Evolutionary conservation across 1,140 invertebrate species (phyloP), one percentile per base, ranked within the genome.

Genomic region (Lamellibrachia luymesi): DNA sequence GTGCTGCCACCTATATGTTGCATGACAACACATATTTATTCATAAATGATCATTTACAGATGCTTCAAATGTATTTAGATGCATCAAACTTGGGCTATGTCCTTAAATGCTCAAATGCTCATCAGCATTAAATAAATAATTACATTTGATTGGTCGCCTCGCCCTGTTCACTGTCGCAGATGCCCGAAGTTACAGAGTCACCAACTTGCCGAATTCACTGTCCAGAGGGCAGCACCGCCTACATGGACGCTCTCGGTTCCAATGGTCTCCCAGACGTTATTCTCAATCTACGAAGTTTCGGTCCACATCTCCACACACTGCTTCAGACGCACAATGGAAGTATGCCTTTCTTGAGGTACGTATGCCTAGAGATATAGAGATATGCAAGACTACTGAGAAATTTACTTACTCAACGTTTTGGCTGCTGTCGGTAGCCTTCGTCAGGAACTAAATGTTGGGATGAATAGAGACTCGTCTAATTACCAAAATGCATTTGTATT

Each of bases 321-420:
- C 94, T 98, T 92, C 96, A 97, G 22, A 96, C 97, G 49, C 98
- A 98, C 95, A 97, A 97, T 95, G 98, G 98, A 91, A 97, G 96
- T 94, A 95, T 98, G 94, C 98, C 98, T 50, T 95, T 98, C 5
- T 97, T 97, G 94, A 98, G 97, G 97, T 98, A 13, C 8, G 92
- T n/a, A 38, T 92, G 92, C 4, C 51, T 50, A 25, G 17, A 91
- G 38, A 51, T 91, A 50, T 38, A 38, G 38, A 38, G 38, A 38
- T 38, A 38, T 38, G 38, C 38, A 38, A 38, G 38, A 38, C 38
- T 38, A 38, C 38, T 38, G 38, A 38, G 38, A 38, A 38, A 38
- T 38, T 38, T 38, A 38, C 38, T 38, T 38, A 38, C 38, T 38
- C 38, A 38, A 38, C 38, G 1, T 38, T 0, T 38, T 38, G 38